Evolutionary conservation across 2,888 invertebrate genomes (phyloP), one percentile per base, ranked within the genome.

Genomic region (Machimus atricapillus): DNA sequence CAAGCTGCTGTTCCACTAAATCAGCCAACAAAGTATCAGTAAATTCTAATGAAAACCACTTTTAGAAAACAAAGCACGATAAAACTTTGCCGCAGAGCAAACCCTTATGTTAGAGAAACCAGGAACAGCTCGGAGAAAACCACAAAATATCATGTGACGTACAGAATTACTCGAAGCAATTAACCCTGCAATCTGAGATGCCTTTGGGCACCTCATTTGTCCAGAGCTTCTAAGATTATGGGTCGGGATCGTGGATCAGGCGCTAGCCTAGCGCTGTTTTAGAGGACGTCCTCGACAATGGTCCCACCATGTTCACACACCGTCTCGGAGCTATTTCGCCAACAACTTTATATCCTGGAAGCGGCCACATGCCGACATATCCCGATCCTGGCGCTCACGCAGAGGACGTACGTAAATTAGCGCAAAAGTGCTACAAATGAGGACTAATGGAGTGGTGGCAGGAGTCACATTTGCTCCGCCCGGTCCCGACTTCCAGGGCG

Each of bases 161-260:
- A 56, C 74, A 46, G 43, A 85, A 85, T 85, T 85, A 74, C 85
- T 74, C 40, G 74, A 74, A 85, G 74, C 85, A 85, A 85, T 85
- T 85, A 85, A 85, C 85, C 85, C 85, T 85, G 85, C 74, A 85
- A 85, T 85, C 85, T 85, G 85, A 85, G 85, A 85, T 85, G 85
- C 85, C 74, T 74, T 34, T 27, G 74, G 85, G 74, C 46, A 46
- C 58, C 85, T 74, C 74, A 85, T 74, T 85, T 85, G 85, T 74
- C 85, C 85, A 74, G 74, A 85, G 58, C 85, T 85, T 34, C 52
- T 85, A 85, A 85, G 85, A 85, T 74, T 66, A 85, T 74, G 74
- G 85, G 74, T 74, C 74, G 85, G 85, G 34, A 16, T 85, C 14
- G 23, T 74, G 58, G 85, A 74, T 85, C 74, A 73, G 85, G 19